Base-by-base conservation (phyloP, 1,140 invertebrate genomes). In the Tachypleus tridentatus region DNA sequence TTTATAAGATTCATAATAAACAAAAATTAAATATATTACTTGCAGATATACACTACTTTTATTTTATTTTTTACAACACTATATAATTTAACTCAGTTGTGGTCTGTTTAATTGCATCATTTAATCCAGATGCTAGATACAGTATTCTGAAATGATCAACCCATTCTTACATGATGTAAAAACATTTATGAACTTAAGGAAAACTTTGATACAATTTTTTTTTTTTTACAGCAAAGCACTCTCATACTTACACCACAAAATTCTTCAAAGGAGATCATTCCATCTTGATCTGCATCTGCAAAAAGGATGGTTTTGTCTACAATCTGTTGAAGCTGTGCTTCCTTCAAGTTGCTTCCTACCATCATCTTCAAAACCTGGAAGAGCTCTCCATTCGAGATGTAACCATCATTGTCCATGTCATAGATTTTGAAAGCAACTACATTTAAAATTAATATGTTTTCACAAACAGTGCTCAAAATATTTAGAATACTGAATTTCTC, bases 301-400 rank as follows among this genome's bases (percentile, higher is more conserved):
- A 94, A 96, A 50, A 93, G 78, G 77, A 97, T 95, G 70, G 93
- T 96, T 80, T 97, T 96, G 77, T 96, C 93, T 58, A 97, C 92
- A 75, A 96, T 96, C 80, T 96, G 93, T 76, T 96, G 93, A 63
- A 96, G 81, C 76, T 96, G 93, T 64, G 91, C 93, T 74, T 96
- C 93, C 78, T 96, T 95, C 70, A 95, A 80, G 79, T 96, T 96
- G 77, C 93, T 95, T 62, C 93, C 93, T 61, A 96, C 96, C 96
- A 98, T 98, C 95, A 98, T 98, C 82, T 98, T 98, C 64, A 98
- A 79, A 54, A 98, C 95, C 83, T 93, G 89, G 77, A 98, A 98
- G 49, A 98, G 82, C 81, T 98, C 96, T 56, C 94, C 94, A 80
- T 98, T 98, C 63, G 94, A 97, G 74, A 98, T 98, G 76, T 88